A percentile compares a stretch with the other conserved stretches of the same genome.
phyloP scores from a whole-genome alignment of 1,140 invertebrate species.

The Acyrthosiphon pisum region DNA sequence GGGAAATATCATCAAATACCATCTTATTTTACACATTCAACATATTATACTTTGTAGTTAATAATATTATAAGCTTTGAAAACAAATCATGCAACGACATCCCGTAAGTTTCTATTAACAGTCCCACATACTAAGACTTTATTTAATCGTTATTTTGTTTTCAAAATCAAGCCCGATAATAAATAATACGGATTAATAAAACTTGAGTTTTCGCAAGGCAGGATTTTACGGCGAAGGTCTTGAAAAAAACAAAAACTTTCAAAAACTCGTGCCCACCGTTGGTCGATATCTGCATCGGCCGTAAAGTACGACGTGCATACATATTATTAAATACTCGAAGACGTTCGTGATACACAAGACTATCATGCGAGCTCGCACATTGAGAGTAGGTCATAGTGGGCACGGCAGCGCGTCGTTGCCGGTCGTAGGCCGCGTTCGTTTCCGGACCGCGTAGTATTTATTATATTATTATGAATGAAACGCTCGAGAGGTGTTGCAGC shows the following conservation, averaged over 20 bases:
- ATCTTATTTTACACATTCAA: not conserved
- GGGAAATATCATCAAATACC: not conserved
- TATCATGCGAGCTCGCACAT: not conserved
- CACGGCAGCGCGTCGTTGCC: not conserved
- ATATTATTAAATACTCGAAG: not conserved
- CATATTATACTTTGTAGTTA: too few species aligned
- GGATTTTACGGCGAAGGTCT: not conserved
- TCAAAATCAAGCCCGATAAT: not conserved
- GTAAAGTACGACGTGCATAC: not conserved
- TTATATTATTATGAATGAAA: conserved; percentile 39
- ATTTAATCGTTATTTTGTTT: not conserved
- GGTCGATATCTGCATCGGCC: not conserved
- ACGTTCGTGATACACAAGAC: not conserved
- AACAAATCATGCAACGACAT: too few species aligned
- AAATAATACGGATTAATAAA: too few species aligned
- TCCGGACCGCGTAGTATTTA: conserved; percentile 9
- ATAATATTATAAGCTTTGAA: too few species aligned
- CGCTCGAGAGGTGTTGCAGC: not conserved
- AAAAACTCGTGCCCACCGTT: not conserved
- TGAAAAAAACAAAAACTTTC: not conserved
- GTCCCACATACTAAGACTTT: not conserved
- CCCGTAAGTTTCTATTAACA: too few species aligned
- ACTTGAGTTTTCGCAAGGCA: too few species aligned
- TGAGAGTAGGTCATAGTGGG: conserved; percentile 30
- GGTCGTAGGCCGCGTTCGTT: not conserved